phyloP scores from a whole-genome alignment of 2,113 vertebrate genomes.

The Misgurnus mizolepis region DNA sequence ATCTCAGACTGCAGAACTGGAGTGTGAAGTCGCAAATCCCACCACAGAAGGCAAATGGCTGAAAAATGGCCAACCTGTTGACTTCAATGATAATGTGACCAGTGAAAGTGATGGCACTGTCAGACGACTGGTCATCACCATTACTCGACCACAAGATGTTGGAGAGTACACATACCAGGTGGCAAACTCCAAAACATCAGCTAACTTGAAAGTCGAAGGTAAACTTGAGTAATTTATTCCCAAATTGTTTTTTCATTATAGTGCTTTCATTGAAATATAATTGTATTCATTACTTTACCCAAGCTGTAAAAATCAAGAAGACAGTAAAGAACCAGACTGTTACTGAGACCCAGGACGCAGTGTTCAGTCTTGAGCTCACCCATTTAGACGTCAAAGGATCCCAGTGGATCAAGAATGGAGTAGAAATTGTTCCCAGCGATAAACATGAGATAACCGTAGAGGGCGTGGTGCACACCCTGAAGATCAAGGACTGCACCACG shows the following conservation, averaged over 20 bases:
- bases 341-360: conserved; percentile 90
- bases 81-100: conserved; percentile 77
- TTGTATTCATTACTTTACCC: conserved; percentile 11
- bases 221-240: conserved; percentile 25
- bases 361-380: conserved; percentile 90
- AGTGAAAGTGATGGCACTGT: conserved; percentile 79
- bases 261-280: not conserved
- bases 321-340: conserved; percentile 93
- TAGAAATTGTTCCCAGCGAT: conserved; percentile 82
- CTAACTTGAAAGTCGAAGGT: conserved; percentile 91
- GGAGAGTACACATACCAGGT: conserved; percentile 95
- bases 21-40: conserved; percentile 93
- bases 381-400: conserved; percentile 88
- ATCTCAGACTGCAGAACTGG: conserved; percentile 86
- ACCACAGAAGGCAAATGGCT: conserved; percentile 87
- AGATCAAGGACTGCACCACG: conserved; percentile 82
- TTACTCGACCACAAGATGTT: conserved; percentile 82
- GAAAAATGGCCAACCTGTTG: conserved; percentile 80
- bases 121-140: conserved; percentile 82
- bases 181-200: conserved; percentile 92
- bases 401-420: conserved; percentile 94
- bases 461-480: conserved; percentile 83
- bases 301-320: conserved; percentile 97
- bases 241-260: not conserved
- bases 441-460: conserved; percentile 86